Percentiles rank a stretch among this genome's conserved stretches.
These are phyloP conservation scores for Pseudomugil tenellus DNA, from an alignment of 2,797 vertebrate genomes.

Conservation along the genomic window DNA sequence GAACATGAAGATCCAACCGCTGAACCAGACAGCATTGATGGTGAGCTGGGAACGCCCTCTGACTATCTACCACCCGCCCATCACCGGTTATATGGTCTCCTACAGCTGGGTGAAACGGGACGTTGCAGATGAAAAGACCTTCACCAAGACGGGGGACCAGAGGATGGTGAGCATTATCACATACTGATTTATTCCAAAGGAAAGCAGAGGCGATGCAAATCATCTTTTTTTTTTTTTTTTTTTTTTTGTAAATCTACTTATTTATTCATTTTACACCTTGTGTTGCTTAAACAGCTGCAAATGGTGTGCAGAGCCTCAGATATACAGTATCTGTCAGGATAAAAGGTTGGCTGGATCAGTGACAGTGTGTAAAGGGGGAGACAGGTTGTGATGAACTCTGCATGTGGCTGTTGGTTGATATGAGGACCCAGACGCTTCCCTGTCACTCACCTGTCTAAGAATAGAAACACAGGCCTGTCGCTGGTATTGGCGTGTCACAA, in stretches of 20 bases:
- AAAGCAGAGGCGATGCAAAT: neutral
- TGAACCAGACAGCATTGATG: conserved; percentile 91
- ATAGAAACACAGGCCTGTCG: conserved; percentile 50
- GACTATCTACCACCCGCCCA: conserved; percentile 93
- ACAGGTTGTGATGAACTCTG: conserved; percentile 68
- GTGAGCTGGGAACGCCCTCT: conserved; percentile 95
- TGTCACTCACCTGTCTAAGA: conserved; percentile 67
- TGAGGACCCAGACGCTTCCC: conserved; percentile 41
- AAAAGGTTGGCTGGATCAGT: conserved; percentile 52
- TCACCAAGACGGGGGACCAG: conserved; percentile 93
- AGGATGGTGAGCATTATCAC: conserved; percentile 87
- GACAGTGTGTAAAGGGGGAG: conserved; percentile 52
- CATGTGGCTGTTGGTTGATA: conserved; percentile 61
- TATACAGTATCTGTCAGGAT: conserved; percentile 49
- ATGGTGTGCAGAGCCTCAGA: conserved; percentile 37
- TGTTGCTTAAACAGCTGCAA: conserved; percentile 37
- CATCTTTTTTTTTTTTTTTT: neutral
- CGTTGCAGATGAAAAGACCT: conserved; percentile 93
- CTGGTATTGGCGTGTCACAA: conserved; percentile 40
- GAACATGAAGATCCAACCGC: conserved; percentile 94
- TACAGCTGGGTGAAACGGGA: conserved; percentile 98
- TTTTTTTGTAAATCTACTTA: neutral
- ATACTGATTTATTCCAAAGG: neutral
- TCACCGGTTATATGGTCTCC: conserved; percentile 95
- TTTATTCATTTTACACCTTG: conserved; percentile 4